Evolutionary conservation across 2,888 invertebrate genomes (phyloP), one percentile per base, ranked within the genome.

Genomic region (Sesia apiformis): DNA sequence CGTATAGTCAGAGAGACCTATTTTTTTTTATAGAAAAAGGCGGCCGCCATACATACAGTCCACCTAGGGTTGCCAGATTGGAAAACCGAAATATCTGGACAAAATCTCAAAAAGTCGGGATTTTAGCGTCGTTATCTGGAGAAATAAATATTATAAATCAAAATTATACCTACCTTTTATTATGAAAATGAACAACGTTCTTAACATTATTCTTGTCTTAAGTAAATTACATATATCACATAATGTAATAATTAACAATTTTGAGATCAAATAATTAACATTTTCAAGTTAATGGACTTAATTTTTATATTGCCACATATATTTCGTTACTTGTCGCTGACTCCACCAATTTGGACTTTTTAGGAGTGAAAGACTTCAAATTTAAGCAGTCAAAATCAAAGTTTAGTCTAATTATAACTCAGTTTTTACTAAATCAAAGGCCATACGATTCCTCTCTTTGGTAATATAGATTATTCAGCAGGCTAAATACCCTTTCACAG

Each of bases 381-480:
- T 39, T 49, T 49, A 8, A 39, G 39, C 8, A 49, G 39, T 53
- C 38, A 8, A 38, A 8, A 49, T 53, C 38, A 53, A 39, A 53
- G 49, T 51, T 51, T 39, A 51, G 43, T 52, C 52, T 40, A 38
- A 52, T 52, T 38, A 52, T 41, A 42, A 7, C 52, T 52, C 52
- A 6, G 52, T 3, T 8, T 52, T 52, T 42, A 52, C 4, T 38
- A 52, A 4, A 43, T 51, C 51, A 51, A 51, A 51, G 51, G 8
- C 42, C 52, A 52, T 52, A 52, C 52, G 42, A 42, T 52, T 42
- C 42, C 52, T 52, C 38, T 52, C 52, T 52, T 53, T 53, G 4
- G 53, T 39, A n/a, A 43, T 53, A 46, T 43, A 53, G 43, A 52
- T 53, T 53, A 53, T 53, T 46, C 4, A 53, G 46, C 38, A 43